Evolutionary conservation across 1,140 invertebrate genomes (phyloP).

Genomic region (Rhyacophila brunnea): DNA sequence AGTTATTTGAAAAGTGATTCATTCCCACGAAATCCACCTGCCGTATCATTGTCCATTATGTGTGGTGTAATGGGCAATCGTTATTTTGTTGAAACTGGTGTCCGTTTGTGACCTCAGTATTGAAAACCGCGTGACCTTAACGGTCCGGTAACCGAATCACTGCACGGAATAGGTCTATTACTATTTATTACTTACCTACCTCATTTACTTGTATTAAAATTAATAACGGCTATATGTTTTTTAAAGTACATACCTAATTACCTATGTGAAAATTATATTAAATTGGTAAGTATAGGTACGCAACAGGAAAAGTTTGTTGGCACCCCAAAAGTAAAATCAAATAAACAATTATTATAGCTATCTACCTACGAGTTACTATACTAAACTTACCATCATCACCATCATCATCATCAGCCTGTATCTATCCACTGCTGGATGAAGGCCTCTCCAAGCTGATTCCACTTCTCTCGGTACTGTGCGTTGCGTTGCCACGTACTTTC

Average conservation of each 20-base stretch:
- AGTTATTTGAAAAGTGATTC: background rate
- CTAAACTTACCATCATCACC: too few species aligned
- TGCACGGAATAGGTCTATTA: background rate
- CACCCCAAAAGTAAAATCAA: too few species aligned
- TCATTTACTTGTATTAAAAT: background rate
- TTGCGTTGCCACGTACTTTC: too few species aligned
- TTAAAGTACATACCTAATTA: background rate
- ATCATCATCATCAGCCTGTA: too few species aligned
- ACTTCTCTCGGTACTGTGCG: too few species aligned
- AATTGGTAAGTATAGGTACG: background rate
- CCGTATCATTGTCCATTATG: constrained; percentile 20
- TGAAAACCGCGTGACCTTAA: constrained; percentile 12
- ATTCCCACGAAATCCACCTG: constrained; percentile 30
- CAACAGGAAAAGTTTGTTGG: background rate
- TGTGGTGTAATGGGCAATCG: constrained; percentile 13
- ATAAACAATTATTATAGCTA: too few species aligned
- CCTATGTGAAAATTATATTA: background rate
- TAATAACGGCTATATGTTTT: background rate
- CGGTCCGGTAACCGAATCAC: constrained; percentile 26
- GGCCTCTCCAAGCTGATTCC: too few species aligned
- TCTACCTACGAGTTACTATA: too few species aligned
- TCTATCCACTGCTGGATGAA: too few species aligned
- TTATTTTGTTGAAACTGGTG: constrained; percentile 14
- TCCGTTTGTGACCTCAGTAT: constrained; percentile 22
- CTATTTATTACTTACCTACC: background rate